Evolutionary conservation across 53 echinoderm and acorn worm species (phyloP), one percentile per base, ranked within the genome.

Genomic region (Henricia sp.): DNA sequence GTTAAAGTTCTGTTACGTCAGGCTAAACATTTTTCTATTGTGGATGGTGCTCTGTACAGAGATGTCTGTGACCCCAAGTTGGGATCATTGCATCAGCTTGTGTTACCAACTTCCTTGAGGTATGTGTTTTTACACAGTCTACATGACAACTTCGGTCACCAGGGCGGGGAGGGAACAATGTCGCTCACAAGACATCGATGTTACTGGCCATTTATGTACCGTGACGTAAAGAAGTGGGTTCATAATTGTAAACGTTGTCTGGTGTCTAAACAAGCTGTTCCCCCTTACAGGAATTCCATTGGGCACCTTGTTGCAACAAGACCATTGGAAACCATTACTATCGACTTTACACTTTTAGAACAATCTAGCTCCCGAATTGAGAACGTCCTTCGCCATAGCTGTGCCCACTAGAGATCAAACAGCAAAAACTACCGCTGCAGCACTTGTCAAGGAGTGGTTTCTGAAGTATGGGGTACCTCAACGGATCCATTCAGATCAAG

Each of bases 321-420:
- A 30, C 87, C 80, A 30, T 54, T 87, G n/a, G 87, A 87, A 38
- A 37, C 80, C 4, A 78, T 87, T 36, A 51, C 67, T 29, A 20
- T 82, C 63, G 87, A 87, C 27, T 87, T 80, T 32, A 24, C 77
- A 2, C 50, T 38, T 25, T 51, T 87, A 21, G 87, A 87, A 29
- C 87, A 55, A 25, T 80, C 87, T 17, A 13, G 32, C 3, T 77
- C 52, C 30, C 68, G 87, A 33, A 67, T 30, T 68, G 87, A 82
- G 38, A 67, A 87, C 28, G 68, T 87, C 13, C 29, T 82, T 66
- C 32, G 37, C 78, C 21, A 77, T 87, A 1, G 80, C 87, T 27
- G 87, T 87, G 10, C 66, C 87, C 30, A 87, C 87, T 16, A 41
- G 68, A 24, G 68, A 87, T 19, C 80, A 87, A 36, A 82, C 87